Conservation (phyloP, 2,113 vertebrate species). For the mouse (Mus musculus) region DNA sequence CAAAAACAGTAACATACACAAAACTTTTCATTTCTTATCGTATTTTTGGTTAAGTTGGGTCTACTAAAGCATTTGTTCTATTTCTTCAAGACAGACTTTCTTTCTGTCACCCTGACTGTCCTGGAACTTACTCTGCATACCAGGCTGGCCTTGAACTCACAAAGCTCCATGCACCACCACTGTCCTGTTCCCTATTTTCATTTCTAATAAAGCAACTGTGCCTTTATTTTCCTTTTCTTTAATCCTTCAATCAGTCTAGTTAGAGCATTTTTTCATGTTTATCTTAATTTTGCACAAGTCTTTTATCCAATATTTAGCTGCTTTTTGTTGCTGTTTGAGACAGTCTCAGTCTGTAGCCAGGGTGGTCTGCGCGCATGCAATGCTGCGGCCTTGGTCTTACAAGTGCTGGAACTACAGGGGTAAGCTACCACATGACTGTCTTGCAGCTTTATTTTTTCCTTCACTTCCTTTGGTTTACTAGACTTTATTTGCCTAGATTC, state of each 20-base stretch:
- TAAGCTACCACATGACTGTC: background rate
- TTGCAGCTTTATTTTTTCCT: background rate
- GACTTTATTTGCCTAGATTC: background rate
- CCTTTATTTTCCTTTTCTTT: background rate
- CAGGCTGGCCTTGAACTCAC: background rate
- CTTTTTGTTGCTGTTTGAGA: background rate
- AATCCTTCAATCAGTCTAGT: background rate
- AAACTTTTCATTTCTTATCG: background rate
- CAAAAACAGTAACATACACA: background rate
- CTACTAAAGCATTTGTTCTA: background rate
- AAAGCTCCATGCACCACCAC: background rate
- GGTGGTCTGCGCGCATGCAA: background rate
- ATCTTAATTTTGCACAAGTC: background rate
- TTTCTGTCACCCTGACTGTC: background rate
- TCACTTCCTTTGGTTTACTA: background rate
- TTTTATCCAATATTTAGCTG: background rate
- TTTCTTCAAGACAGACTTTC: background rate
- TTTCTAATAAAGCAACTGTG: background rate
- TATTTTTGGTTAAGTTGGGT: background rate
- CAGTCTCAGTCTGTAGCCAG: background rate
- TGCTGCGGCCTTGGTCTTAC: background rate
- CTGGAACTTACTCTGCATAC: background rate
- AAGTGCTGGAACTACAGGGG: background rate
- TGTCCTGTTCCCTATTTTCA: background rate
- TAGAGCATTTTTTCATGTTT: background rate